Evolutionary conservation across 2,797 vertebrate species (phyloP).

Genomic region (Tympanoctomys barrerae): DNA sequence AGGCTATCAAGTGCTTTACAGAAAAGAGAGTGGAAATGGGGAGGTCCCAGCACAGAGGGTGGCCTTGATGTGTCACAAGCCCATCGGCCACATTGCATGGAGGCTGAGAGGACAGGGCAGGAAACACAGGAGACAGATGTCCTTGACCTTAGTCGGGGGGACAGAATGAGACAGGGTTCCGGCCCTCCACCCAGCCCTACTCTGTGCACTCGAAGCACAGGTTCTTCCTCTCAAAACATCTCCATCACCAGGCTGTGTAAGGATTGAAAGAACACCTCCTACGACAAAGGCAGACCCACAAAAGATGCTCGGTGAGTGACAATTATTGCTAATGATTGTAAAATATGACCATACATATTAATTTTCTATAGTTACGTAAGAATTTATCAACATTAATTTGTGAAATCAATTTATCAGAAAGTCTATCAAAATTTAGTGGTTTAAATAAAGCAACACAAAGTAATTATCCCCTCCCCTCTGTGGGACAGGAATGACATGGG

Average conservation of each 20-base stretch:
- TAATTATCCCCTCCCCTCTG: not conserved
- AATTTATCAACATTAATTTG: not conserved
- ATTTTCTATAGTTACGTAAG: not conserved
- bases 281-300: not conserved
- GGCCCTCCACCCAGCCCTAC: not conserved
- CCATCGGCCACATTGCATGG: not conserved
- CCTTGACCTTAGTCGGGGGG: not conserved
- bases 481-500: not conserved
- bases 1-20: not conserved
- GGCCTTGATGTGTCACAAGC: not conserved
- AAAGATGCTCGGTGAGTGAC: not conserved
- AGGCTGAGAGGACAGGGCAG: not conserved
- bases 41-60: not conserved
- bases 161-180: not conserved
- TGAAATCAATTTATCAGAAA: not conserved
- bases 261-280: not conserved
- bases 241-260: slow-evolving; percentile 12
- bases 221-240: not conserved
- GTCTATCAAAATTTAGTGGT: not conserved
- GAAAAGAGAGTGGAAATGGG: not conserved
- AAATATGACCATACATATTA: not conserved
- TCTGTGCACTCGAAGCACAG: not conserved
- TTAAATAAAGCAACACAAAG: slow-evolving; percentile 19
- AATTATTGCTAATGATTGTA: not conserved
- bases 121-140: not conserved